phyloP scores from a whole-genome alignment of 2,113 vertebrate genomes.

The Naja naja region DNA sequence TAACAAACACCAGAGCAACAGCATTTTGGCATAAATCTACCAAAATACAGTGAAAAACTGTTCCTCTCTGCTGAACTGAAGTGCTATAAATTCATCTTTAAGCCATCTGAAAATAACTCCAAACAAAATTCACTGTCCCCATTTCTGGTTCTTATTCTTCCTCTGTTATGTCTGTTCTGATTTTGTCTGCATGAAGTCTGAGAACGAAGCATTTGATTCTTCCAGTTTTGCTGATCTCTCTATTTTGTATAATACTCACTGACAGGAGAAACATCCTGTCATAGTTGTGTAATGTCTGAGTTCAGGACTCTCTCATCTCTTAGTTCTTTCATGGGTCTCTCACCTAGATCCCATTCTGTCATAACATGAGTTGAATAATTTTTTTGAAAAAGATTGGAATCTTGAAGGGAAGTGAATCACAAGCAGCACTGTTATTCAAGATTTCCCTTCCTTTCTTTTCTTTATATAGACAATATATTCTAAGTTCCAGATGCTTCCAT shows the following conservation, averaged over 20 bases:
- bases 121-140: neutral
- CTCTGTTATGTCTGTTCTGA: neutral
- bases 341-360: neutral
- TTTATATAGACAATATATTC: neutral
- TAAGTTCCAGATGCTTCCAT: neutral
- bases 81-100: neutral
- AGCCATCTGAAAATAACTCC: neutral
- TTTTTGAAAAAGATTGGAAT: neutral
- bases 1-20: neutral
- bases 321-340: neutral
- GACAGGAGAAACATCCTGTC: neutral
- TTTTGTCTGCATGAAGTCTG: neutral
- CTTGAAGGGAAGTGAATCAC: neutral
- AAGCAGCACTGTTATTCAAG: neutral
- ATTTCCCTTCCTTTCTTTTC: neutral
- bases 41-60: neutral
- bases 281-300: neutral
- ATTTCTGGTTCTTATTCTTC: neutral
- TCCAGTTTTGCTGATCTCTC: neutral
- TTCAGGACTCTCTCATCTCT: neutral
- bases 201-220: neutral
- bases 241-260: neutral
- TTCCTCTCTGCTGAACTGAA: neutral
- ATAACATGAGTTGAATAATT: neutral
- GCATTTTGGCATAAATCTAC: rapidly evolving